phyloP scores from a whole-genome alignment of 2,113 vertebrate genomes.

The Verasper variegatus region DNA sequence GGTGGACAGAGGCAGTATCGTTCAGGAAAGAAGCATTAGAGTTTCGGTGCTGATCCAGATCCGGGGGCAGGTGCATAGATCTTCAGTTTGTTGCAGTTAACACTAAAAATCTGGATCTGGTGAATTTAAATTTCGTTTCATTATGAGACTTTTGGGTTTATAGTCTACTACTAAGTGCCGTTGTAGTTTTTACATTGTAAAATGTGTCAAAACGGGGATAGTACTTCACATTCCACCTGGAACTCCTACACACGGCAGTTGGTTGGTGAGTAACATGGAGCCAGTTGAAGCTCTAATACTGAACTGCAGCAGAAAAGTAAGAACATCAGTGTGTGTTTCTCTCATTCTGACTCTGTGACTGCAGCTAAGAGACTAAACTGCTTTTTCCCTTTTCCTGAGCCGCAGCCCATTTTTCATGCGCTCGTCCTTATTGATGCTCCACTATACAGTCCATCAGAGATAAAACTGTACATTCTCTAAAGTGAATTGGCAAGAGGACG shows the following conservation, averaged over 20 bases:
- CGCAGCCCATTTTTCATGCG: slow-evolving; percentile 52
- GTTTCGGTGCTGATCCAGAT: no score
- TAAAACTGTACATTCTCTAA: slow-evolving; percentile 67
- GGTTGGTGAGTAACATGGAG: neutral
- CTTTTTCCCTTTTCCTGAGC: slow-evolving; percentile 22
- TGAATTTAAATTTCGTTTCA: no score
- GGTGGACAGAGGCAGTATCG: no score
- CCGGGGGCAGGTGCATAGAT: no score
- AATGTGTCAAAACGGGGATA: no score
- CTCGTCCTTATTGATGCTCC: slow-evolving; percentile 44
- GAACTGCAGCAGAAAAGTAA: neutral
- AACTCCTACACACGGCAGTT: neutral
- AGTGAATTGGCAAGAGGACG: slow-evolving; percentile 70
- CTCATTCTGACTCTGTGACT: neutral
- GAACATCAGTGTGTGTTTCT: neutral
- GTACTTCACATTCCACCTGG: neutral
- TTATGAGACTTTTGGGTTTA: no score
- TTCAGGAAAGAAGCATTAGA: no score
- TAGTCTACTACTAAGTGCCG: no score
- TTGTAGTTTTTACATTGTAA: no score
- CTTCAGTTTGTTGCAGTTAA: no score
- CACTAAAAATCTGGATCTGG: no score
- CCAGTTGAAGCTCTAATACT: neutral
- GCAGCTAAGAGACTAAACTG: slow-evolving; percentile 27
- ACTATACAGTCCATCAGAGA: slow-evolving; percentile 53